Evolutionary conservation across 2,888 invertebrate genomes (phyloP).

Genomic region (Synanthedon andrenaeformis): DNA sequence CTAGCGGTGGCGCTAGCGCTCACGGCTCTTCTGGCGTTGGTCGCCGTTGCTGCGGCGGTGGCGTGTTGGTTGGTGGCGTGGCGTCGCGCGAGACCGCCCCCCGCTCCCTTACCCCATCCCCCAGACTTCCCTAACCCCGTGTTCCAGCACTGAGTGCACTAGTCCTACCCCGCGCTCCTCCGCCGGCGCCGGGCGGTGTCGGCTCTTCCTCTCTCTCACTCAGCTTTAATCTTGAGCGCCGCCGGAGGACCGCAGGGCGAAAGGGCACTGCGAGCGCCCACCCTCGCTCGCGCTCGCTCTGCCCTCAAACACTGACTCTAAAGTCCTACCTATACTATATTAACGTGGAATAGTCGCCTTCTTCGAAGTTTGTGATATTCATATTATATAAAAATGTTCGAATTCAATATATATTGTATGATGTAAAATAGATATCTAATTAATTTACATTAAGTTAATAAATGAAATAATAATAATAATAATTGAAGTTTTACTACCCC

Average conservation of each 20-base stretch:
- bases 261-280: conserved; percentile 51
- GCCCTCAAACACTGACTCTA: conserved; percentile 48
- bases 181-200: conserved; percentile 68
- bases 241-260: conserved; percentile 65
- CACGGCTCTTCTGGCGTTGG: conserved; percentile 90
- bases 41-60: conserved; percentile 93
- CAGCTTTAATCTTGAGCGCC: conserved; percentile 56
- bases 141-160: conserved; percentile 72
- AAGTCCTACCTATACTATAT: conserved; percentile 31
- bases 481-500: conserved; percentile 1
- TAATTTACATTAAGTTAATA: conserved; percentile 30
- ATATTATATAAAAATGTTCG: conserved; percentile 52
- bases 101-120: conserved; percentile 93
- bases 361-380: conserved; percentile 69
- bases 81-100: conserved; percentile 85
- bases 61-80: conserved; percentile 97
- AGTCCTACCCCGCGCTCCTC: conserved; percentile 62
- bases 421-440: conserved; percentile 58
- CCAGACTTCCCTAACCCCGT: conserved; percentile 95
- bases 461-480: conserved; percentile 18
- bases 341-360: conserved; percentile 61
- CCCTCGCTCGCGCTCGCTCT: conserved; percentile 55
- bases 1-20: conserved; percentile 92
- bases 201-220: conserved; percentile 56
- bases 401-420: conserved; percentile 52